These are phyloP conservation scores for Drosophila subpulchrella DNA, from an alignment of 1,140 invertebrate genomes.

Conservation along the genomic window DNA sequence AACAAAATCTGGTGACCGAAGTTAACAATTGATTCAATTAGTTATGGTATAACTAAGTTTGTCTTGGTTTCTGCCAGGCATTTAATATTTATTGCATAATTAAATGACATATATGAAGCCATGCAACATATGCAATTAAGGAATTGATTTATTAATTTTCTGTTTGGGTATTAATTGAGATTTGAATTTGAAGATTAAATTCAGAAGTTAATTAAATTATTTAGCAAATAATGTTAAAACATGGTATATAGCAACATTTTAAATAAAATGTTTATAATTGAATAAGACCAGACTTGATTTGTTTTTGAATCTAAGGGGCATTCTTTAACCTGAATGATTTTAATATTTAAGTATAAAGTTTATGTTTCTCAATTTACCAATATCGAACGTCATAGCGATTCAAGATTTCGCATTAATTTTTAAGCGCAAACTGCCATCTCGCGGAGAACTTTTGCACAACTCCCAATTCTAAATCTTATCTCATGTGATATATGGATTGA, in stretches of 20 bases:
- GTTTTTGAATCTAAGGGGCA: too few relatives aligned
- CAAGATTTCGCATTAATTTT: conserved; percentile 13
- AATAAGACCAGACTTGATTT: too few relatives aligned
- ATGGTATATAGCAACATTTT: not conserved
- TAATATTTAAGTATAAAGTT: too few relatives aligned
- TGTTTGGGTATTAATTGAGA: not conserved
- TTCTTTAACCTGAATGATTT: not conserved
- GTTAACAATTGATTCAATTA: conserved; percentile 14
- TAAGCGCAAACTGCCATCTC: conserved; percentile 1
- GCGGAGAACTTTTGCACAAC: conserved; percentile 8
- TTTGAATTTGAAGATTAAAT: not conserved
- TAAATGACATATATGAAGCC: not conserved
- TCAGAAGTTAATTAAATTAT: not conserved
- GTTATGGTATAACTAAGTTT: not conserved
- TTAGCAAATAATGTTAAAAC: not conserved
- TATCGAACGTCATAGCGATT: not conserved
- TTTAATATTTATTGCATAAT: conserved; percentile 24
- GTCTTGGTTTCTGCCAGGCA: not conserved
- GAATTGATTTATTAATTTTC: conserved; percentile 2
- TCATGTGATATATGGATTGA: conserved; percentile 47
- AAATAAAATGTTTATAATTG: not conserved
- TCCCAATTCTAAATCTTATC: conserved; percentile 46
- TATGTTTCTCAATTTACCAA: not conserved
- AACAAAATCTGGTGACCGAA: not conserved
- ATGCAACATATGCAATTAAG: not conserved